Evolutionary conservation across 2,797 vertebrate genomes (phyloP).

Genomic region (Potorous gilbertii): DNA sequence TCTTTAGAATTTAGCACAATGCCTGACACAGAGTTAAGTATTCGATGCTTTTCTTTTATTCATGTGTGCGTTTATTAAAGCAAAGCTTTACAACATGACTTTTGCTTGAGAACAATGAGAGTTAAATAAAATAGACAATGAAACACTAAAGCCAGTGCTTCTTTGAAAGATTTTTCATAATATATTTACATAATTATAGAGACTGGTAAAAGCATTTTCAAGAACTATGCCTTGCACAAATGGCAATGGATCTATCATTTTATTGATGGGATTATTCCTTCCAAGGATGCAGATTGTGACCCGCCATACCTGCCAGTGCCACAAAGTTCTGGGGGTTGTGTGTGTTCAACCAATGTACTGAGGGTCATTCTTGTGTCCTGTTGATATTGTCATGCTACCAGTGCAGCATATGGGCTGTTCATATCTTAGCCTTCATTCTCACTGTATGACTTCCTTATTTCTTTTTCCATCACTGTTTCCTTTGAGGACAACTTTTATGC

Average conservation of each 20-base stretch:
- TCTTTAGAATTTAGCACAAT: neutral
- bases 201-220: neutral
- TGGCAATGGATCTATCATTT: neutral
- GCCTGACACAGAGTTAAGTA: neutral
- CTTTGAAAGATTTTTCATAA: neutral
- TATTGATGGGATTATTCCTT: neutral
- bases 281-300: neutral
- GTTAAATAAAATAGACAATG: neutral
- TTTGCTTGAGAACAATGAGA: neutral
- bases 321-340: neutral
- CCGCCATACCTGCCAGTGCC: neutral
- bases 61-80: neutral
- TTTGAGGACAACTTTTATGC: neutral
- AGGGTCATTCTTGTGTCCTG: neutral
- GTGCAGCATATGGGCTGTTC: neutral
- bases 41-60: neutral
- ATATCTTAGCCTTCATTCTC: neutral
- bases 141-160: neutral
- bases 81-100: neutral
- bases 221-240: neutral
- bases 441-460: neutral
- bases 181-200: neutral
- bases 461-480: neutral
- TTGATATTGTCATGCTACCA: neutral
- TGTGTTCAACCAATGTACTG: neutral